Base-by-base conservation (phyloP, 2,113 vertebrate species). In the Otolemur garnettii region DNA sequence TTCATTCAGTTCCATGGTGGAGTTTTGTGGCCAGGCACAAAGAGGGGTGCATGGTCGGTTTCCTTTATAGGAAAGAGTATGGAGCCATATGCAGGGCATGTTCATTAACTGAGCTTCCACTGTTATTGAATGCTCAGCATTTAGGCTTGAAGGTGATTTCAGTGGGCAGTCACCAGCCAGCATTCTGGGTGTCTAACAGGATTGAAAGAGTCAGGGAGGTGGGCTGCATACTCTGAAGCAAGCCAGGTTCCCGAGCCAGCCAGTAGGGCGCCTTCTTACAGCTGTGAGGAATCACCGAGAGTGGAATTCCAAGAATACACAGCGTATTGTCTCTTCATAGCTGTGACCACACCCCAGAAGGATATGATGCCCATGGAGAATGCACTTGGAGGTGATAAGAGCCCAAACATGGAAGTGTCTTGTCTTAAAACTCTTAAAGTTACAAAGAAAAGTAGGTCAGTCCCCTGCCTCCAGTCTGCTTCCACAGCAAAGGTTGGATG, bases 11-110 rank as follows among this genome's bases (percentile, higher is more conserved):
- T 22, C 30, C 62, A 35, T 62, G 30, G 22, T 1, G 26, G 12
- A 59, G 33, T 42, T 69, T 30, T 22, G 50, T 11, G 18, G 24
- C 28, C 17, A 26, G 66, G 28, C 5, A n/a, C 18, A 0, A 24
- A 59, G 59, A 3, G 0, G 5, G 3, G 1, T 8, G 26, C 11
- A 18, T n/a, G 2, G 11, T 9, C 1, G 8, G 8, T 24, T 1
- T 45, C 10, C 28, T 55, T 53, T 19, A 3, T 24, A 38, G 8
- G 7, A 13, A 45, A 12, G 42, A 42, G 26, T 7, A 26, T 14
- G 19, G 28, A 18, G 17, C 12, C 15, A 2, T 17, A 12, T 45
- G 71, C 13, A 55, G 22, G 0, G 14, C n/a, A 10, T 1, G 2
- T 50, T 74, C 57, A 33, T 84, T 64, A 38, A 14, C n/a, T 28